phyloP scores from a whole-genome alignment of 2,113 vertebrate genomes.

The Pachyramphus minor region DNA sequence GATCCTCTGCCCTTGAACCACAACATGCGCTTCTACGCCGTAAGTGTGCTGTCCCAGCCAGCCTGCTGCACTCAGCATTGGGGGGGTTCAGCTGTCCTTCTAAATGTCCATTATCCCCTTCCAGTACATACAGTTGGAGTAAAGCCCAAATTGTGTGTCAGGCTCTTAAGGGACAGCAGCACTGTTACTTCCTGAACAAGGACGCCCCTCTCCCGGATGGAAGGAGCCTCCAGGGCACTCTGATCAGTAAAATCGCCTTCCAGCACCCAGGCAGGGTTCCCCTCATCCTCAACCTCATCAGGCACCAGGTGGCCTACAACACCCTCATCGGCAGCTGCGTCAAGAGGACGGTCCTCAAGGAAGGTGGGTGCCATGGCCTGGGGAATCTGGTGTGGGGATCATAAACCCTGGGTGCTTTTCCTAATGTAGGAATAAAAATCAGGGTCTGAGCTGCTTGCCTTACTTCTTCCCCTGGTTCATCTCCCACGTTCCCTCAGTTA shows the following conservation, averaged over 20 bases:
- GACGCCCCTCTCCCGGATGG: constrained; percentile 95
- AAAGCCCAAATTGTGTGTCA: constrained; percentile 55
- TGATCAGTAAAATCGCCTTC: constrained; percentile 93
- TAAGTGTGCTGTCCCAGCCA: constrained; percentile 65
- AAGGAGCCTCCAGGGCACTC: constrained; percentile 86
- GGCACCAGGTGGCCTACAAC: constrained; percentile 94
- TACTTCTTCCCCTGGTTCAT: background rate
- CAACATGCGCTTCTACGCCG: constrained; percentile 94
- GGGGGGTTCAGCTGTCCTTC: background rate
- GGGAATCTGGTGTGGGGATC: rapidly evolving
- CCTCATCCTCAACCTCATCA: constrained; percentile 86
- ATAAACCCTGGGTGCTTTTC: background rate
- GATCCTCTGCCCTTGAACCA: constrained; percentile 72
- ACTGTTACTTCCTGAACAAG: constrained; percentile 97
- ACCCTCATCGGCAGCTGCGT: constrained; percentile 95
- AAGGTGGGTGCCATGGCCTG: constrained; percentile 71
- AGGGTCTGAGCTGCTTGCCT: background rate
- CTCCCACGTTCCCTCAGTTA: background rate
- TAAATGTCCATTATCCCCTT: background rate
- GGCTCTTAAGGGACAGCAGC: constrained; percentile 96
- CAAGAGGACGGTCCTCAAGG: constrained; percentile 89
- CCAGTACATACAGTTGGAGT: background rate
- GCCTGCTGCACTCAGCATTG: rapidly evolving
- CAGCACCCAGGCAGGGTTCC: constrained; percentile 93
- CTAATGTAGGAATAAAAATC: background rate